Conservation (phyloP, 2,888 invertebrate species). For the Sepioteuthis lessoniana region DNA sequence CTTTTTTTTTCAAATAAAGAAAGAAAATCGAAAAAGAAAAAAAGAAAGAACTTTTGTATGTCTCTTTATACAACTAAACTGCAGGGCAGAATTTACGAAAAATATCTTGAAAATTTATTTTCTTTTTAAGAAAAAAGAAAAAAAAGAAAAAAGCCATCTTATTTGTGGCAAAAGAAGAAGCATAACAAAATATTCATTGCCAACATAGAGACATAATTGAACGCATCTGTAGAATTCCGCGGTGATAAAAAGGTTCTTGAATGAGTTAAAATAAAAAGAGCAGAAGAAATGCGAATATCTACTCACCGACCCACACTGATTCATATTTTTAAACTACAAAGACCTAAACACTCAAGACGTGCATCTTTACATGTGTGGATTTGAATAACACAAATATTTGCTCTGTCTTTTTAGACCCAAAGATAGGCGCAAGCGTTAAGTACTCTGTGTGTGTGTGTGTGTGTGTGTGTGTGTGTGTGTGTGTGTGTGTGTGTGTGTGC, state of each 20-base stretch:
- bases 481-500: too few relatives aligned
- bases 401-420: too few relatives aligned
- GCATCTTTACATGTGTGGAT: neutral
- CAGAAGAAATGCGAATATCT: neutral
- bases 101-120: neutral
- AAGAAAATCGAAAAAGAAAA: neutral
- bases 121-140: too few relatives aligned
- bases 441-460: too few relatives aligned
- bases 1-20: too few relatives aligned
- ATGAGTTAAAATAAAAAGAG: neutral
- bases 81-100: neutral
- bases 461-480: too few relatives aligned
- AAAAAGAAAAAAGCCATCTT: neutral
- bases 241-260: neutral
- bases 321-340: neutral
- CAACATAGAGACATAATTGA: neutral
- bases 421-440: too few relatives aligned
- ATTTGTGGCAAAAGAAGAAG: neutral
- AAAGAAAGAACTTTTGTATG: neutral
- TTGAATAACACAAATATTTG: neutral
- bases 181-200: neutral
- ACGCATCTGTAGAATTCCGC: neutral
- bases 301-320: neutral
- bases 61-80: neutral
- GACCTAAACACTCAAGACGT: neutral